Percentiles rank a stretch among this genome's conserved stretches.
Evolutionary conservation across 2,797 vertebrate genomes (phyloP).

Genomic region (Clarias platycephalus): DNA sequence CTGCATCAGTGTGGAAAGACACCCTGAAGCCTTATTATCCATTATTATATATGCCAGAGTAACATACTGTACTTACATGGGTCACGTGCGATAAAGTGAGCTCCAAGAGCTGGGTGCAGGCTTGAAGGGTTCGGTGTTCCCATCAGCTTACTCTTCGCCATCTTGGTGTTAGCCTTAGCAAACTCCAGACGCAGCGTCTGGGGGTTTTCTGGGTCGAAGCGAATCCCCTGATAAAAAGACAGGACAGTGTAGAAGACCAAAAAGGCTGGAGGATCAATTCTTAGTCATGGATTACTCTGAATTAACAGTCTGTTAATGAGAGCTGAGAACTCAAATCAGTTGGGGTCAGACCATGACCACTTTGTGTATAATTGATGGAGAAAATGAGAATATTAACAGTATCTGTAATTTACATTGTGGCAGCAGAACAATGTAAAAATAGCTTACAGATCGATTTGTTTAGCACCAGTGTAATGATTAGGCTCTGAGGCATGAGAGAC

Average conservation of each 20-base stretch:
- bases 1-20: background rate
- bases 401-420: background rate
- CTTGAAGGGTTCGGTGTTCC: conserved; percentile 96
- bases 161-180: conserved; percentile 99
- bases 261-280: background rate
- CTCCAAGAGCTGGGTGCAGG: conserved; percentile 94
- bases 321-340: background rate
- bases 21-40: background rate
- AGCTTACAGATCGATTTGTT: background rate
- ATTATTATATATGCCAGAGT: background rate
- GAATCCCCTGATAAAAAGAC: conserved; percentile 84
- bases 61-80: conserved; percentile 92
- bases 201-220: conserved; percentile 97
- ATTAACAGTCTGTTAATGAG: background rate
- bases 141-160: conserved; percentile 99
- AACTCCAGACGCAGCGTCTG: conserved; percentile 99
- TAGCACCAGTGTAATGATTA: background rate
- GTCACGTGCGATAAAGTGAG: conserved; percentile 98
- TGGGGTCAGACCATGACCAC: background rate
- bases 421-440: background rate
- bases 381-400: conserved; percentile 6
- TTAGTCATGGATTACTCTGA: background rate
- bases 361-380: background rate
- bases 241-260: conserved; percentile 47
- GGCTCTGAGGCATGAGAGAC: background rate